Evolutionary conservation across 1,140 invertebrate genomes (phyloP).

Genomic region (Oedothorax gibbosus): DNA sequence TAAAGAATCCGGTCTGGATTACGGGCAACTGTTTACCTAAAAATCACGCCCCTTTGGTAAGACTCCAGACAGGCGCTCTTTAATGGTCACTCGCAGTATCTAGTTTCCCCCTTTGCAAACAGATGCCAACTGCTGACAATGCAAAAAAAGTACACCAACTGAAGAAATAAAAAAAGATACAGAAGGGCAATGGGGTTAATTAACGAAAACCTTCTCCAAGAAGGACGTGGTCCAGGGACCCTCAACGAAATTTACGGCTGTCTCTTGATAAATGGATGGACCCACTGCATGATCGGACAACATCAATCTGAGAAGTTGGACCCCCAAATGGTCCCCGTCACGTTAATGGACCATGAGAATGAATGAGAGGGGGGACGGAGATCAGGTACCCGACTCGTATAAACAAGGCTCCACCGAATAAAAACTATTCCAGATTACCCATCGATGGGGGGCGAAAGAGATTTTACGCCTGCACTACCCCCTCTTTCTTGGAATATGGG

Average conservation of each 20-base stretch:
- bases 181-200: slow-evolving; percentile 33
- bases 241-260: slow-evolving; percentile 45
- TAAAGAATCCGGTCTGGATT: no score
- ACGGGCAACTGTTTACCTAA: neutral
- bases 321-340: slow-evolving; percentile 36
- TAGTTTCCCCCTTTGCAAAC: neutral
- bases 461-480: slow-evolving; percentile 6
- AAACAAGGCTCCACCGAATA: slow-evolving; percentile 42
- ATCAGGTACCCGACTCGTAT: slow-evolving; percentile 44
- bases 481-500: slow-evolving; percentile 7
- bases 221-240: neutral
- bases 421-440: slow-evolving; percentile 11
- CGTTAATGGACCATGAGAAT: slow-evolving; percentile 60
- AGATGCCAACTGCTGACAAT: slow-evolving; percentile 12
- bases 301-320: slow-evolving; percentile 48
- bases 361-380: slow-evolving; percentile 30
- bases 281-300: slow-evolving; percentile 51
- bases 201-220: slow-evolving; percentile 24
- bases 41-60: neutral
- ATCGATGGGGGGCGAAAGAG: neutral
- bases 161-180: neutral
- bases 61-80: neutral
- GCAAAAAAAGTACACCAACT: neutral
- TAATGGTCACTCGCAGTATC: slow-evolving; percentile 6
- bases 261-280: slow-evolving; percentile 57